These are phyloP conservation scores for Acarapis woodi DNA, from an alignment of 1,140 invertebrate species.

Conservation along the genomic window DNA sequence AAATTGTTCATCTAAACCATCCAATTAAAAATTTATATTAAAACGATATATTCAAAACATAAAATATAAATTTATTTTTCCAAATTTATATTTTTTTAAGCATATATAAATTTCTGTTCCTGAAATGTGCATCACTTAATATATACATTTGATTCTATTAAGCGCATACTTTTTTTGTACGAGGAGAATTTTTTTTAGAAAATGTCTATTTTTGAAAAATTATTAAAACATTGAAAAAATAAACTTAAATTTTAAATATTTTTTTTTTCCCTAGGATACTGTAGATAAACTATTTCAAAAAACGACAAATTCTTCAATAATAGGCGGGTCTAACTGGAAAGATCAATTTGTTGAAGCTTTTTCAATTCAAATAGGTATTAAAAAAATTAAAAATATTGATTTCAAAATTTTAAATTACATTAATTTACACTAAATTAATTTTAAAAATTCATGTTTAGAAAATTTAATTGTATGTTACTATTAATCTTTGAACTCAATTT, in stretches of 20 bases:
- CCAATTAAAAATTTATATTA: not conserved
- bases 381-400: slow-evolving; percentile 5
- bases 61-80: not conserved
- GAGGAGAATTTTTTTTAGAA: no score
- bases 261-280: slow-evolving; percentile 36
- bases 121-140: no score
- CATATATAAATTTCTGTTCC: no score
- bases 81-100: not conserved
- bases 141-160: no score
- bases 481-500: no score
- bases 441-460: not conserved
- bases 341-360: slow-evolving; percentile 91
- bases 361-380: slow-evolving; percentile 65
- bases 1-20: no score
- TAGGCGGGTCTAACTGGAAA: slow-evolving; percentile 88
- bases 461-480: no score
- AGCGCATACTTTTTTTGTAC: no score
- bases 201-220: no score
- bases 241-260: not conserved
- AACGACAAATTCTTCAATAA: slow-evolving; percentile 67
- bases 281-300: slow-evolving; percentile 90
- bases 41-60: not conserved
- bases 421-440: not conserved
- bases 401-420: not conserved
- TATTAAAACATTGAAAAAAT: no score